Conservation (phyloP, 2,888 invertebrate species). For the Leptinotarsa tumamoca region DNA sequence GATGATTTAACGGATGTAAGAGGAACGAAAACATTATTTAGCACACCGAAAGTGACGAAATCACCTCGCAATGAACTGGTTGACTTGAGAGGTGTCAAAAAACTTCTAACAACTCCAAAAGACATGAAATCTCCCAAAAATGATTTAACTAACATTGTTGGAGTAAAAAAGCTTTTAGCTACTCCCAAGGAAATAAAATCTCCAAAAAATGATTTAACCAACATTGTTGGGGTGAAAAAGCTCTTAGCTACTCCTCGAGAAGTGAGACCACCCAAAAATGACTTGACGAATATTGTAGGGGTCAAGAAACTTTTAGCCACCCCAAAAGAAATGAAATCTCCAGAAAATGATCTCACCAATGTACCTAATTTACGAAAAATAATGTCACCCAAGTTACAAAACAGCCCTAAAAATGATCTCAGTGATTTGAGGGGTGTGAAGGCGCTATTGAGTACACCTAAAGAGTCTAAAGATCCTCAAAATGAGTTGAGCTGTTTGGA, state of each 20-base stretch:
- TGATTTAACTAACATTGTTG: constrained; percentile 49
- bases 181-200: constrained; percentile 47
- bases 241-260: constrained; percentile 39
- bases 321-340: constrained; percentile 47
- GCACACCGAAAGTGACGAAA: background rate
- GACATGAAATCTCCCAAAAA: constrained; percentile 48
- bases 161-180: constrained; percentile 51
- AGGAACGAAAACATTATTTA: constrained; percentile 39
- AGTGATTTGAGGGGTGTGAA: constrained; percentile 51
- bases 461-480: constrained; percentile 24
- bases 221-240: constrained; percentile 51
- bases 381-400: constrained; percentile 47
- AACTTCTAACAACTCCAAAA: constrained; percentile 42
- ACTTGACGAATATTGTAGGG: constrained; percentile 42
- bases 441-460: constrained; percentile 49
- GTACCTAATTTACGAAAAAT: constrained; percentile 66
- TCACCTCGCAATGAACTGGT: background rate
- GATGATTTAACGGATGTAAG: constrained; percentile 40
- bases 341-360: constrained; percentile 58
- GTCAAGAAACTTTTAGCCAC: constrained; percentile 51
- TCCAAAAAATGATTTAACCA: constrained; percentile 50
- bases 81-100: background rate
- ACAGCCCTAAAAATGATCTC: constrained; percentile 46
- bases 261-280: constrained; percentile 45
- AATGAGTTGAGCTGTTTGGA: constrained; percentile 50